Base-by-base conservation (phyloP, 2,888 invertebrate species). In the Amitus sp. region DNA sequence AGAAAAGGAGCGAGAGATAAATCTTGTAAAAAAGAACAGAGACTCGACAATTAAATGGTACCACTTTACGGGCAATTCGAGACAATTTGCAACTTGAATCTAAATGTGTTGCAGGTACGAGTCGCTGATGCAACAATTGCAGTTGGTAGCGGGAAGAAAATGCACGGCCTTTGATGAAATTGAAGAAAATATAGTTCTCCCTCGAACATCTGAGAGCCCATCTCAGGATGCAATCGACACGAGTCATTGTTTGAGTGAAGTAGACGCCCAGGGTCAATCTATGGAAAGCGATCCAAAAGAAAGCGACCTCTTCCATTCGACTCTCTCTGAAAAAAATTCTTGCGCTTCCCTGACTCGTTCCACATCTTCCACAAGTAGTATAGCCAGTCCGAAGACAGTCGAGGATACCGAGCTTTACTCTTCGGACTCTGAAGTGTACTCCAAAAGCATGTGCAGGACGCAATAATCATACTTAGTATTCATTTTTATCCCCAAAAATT, bases 21-120 rank as follows among this genome's bases (percentile, higher is more conserved):
- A 39, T 17, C 45, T 71, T 7, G 65, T 75, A n/a, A 75, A 67
- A 60, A 69, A 66, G 49, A 73, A 73, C 49, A 67, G 68, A 42
- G 72, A 74, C 28, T 62, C 62, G 2, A 71, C 71, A n/a, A 69
- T 74, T 50, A 55, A 68, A 45, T 74, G 71, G 75, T 74, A 67
- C 10, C 15, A 30, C 23, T 17, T 23, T 42, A 53, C 12, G 5
- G 15, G 15, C 15, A 37, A 19, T 19, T 18, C 20, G 10, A 2
- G 19, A 42, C 10, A 10, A 19, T 10, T 6, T 19, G 18, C 20
- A 20, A 43, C 3, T 13, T 40, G 5, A 40, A 18, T 18, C 9
- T 13, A 2, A 12, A 5, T 28, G 27, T 20, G 10, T 30, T n/a
- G 4, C 12, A 72, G 73, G 42, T 77, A 76, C 52, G 75, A 76